Percentiles rank a stretch among this genome's conserved stretches.
These are phyloP conservation scores for Amphiprion clarkii DNA, from an alignment of 2,797 vertebrate genomes.

Conservation along the genomic window DNA sequence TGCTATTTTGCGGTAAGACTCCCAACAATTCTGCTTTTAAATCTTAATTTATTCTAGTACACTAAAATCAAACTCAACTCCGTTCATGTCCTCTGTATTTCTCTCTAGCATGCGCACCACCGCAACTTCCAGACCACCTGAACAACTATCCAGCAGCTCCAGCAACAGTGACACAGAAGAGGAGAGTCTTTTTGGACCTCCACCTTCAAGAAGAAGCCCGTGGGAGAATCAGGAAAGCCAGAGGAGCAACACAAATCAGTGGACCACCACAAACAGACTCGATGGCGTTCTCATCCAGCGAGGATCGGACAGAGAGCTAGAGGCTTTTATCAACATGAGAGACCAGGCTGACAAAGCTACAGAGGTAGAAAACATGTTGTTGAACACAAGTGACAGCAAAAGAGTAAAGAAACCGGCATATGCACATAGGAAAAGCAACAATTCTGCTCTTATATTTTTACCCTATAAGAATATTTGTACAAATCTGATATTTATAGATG, in stretches of 20 bases:
- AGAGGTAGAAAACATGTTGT: constrained; percentile 82
- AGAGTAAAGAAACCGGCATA: not conserved
- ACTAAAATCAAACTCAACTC: not conserved
- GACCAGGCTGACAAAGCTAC: constrained; percentile 91
- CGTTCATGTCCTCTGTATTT: not conserved
- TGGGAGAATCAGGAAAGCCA: constrained; percentile 57
- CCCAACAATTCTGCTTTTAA: not conserved
- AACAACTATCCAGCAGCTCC: constrained; percentile 53
- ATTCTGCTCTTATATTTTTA: too few species aligned
- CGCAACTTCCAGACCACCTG: constrained; percentile 21
- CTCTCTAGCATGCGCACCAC: constrained; percentile 33
- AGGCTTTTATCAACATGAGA: constrained; percentile 90
- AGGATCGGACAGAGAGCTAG: constrained; percentile 88
- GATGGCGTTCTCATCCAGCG: constrained; percentile 77
- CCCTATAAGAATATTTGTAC: not conserved
- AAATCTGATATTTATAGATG: not conserved
- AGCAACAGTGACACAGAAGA: constrained; percentile 67
- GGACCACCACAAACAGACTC: not conserved
- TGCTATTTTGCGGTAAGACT: constrained; percentile 82
- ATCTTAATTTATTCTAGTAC: not conserved
- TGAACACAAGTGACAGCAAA: not conserved
- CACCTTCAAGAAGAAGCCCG: constrained; percentile 77
- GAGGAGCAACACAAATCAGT: not conserved
- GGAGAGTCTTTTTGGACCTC: constrained; percentile 75
- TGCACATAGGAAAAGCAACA: not conserved